phyloP scores from a whole-genome alignment of 2,888 invertebrate genomes.

The Nomada hirtipes region DNA sequence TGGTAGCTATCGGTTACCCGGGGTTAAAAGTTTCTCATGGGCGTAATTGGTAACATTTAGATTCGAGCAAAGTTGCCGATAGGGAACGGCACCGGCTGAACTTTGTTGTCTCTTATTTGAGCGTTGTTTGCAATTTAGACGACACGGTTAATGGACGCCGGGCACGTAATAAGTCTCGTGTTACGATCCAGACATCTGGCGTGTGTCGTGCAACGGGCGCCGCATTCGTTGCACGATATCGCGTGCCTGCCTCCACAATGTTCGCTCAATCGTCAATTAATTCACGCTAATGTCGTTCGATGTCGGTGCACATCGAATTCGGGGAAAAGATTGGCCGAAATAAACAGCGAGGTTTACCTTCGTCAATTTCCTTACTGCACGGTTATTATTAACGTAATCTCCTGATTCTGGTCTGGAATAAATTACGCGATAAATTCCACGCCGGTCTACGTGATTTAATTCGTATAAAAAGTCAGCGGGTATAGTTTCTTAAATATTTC shows the following conservation, averaged over 20 bases:
- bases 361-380: neutral
- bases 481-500: too few species aligned
- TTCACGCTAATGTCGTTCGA: conserved; percentile 7
- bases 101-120: conserved; percentile 54
- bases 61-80: conserved; percentile 68
- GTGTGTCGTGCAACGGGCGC: conserved; percentile 22
- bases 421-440: too few species aligned
- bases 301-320: neutral
- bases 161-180: conserved; percentile 58
- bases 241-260: conserved; percentile 8
- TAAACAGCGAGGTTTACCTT: neutral
- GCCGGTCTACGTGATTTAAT: too few species aligned
- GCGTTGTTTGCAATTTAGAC: conserved; percentile 65
- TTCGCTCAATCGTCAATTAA: conserved; percentile 37
- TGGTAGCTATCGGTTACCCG: conserved; percentile 33
- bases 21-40: conserved; percentile 56
- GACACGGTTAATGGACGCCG: conserved; percentile 53
- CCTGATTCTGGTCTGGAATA: too few species aligned
- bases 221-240: conserved; percentile 36
- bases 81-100: neutral
- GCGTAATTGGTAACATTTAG: conserved; percentile 75
- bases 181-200: conserved; percentile 41
- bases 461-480: too few species aligned
- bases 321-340: neutral
- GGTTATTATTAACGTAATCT: neutral